Evolutionary conservation across 2,888 invertebrate genomes (phyloP).

Genomic region (Acronicta aceris): DNA sequence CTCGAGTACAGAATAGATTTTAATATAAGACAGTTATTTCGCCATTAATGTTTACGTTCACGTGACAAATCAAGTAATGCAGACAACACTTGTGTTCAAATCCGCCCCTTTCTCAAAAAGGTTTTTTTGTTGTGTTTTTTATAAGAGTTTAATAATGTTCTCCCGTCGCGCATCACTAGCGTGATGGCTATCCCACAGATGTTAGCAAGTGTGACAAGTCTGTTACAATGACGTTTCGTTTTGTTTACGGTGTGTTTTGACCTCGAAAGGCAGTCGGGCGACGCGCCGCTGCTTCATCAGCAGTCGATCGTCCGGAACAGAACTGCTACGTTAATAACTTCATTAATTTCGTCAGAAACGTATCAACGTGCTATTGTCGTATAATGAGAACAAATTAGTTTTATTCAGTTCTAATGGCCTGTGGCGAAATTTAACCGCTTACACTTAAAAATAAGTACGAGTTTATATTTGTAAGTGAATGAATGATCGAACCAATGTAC

Average conservation of each 20-base stretch:
- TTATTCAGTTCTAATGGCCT: slow-evolving; percentile 16
- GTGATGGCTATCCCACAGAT: neutral
- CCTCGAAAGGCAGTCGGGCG: slow-evolving; percentile 72
- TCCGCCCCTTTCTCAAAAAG: neutral
- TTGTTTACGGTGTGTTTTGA: slow-evolving; percentile 60
- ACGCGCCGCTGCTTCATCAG: slow-evolving; percentile 69
- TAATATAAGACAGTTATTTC: too few relatives aligned
- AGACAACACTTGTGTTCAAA: too few relatives aligned
- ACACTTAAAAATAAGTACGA: slow-evolving; percentile 9
- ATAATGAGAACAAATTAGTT: slow-evolving; percentile 33
- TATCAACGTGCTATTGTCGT: slow-evolving; percentile 44
- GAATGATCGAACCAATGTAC: neutral
- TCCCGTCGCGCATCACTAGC: neutral
- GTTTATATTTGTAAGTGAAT: neutral
- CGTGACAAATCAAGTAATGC: too few relatives aligned
- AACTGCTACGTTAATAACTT: slow-evolving; percentile 67
- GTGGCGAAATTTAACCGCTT: slow-evolving; percentile 8
- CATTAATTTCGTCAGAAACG: slow-evolving; percentile 63
- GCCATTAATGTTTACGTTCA: too few relatives aligned
- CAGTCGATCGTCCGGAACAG: slow-evolving; percentile 72
- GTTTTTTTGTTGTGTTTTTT: neutral
- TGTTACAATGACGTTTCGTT: slow-evolving; percentile 46
- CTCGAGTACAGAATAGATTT: too few relatives aligned
- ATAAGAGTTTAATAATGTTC: neutral
- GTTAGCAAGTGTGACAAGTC: slow-evolving; percentile 39